phyloP scores from a whole-genome alignment of 2,797 vertebrate species.

The Periophthalmus magnuspinnatus region DNA sequence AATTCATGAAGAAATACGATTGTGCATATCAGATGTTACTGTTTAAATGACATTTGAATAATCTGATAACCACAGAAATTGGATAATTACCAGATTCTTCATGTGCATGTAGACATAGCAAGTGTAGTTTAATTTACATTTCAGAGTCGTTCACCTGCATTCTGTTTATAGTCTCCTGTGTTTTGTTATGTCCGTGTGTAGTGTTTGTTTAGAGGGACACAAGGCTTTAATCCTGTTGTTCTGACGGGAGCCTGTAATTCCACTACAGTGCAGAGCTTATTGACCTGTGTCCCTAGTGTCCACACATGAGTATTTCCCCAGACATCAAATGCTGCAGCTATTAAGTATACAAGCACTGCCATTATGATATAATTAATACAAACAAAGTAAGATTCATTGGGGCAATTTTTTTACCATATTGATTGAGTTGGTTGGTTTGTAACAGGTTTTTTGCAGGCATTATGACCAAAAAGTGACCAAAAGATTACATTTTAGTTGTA shows the following conservation, averaged over 20 bases:
- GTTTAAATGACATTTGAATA: too few relatives aligned
- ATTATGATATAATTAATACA: background rate
- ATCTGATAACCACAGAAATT: too few relatives aligned
- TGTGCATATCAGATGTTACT: too few relatives aligned
- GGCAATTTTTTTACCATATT: too few relatives aligned
- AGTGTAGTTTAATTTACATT: conserved; percentile 30
- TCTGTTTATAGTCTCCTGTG: conserved; percentile 11
- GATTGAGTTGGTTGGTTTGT: too few relatives aligned
- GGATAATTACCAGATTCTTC: too few relatives aligned
- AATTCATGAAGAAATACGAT: too few relatives aligned
- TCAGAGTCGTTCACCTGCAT: conserved; percentile 17
- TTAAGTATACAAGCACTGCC: background rate
- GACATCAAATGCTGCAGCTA: conserved; percentile 23
- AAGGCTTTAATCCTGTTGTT: conserved; percentile 67
- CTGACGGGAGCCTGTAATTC: conserved; percentile 67
- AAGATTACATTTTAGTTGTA: background rate
- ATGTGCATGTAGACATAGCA: too few relatives aligned
- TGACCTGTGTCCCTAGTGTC: conserved; percentile 50
- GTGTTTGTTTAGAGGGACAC: conserved; percentile 56
- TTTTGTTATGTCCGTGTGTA: conserved; percentile 28
- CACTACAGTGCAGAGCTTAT: conserved; percentile 58
- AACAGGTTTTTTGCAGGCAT: too few relatives aligned
- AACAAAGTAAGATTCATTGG: background rate
- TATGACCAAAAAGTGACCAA: background rate
- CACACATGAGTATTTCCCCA: conserved; percentile 23